Base-by-base conservation (phyloP, 2,113 vertebrate species). In the Procavia capensis region DNA sequence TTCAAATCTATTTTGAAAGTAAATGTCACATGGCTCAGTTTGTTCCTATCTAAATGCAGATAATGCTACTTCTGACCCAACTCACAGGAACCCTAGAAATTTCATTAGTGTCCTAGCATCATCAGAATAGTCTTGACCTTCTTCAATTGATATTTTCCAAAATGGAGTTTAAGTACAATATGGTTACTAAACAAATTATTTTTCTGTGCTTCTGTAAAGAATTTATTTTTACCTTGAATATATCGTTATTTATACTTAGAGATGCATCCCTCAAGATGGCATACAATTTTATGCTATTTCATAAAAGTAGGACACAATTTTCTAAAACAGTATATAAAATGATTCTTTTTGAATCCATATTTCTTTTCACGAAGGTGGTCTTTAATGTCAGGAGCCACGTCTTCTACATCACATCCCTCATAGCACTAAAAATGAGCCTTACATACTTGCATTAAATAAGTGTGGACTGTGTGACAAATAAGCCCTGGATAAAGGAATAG, bases 191-290 rank as follows among this genome's bases (percentile, higher is more conserved):
- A 70, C 54, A 36, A 86, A 66, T 83, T 91, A 43, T 93, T 93
- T 76, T 68, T 9, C 45, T 93, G 1, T 43, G 29, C 68, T 93
- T 94, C 87, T 79, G 66, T 59, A 96, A 80, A 88, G 29, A 72
- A 74, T 92, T 64, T 74, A 19, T n/a, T 89, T 95, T 95, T 95
- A 88, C 41, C 68, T 95, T 76, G 41, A 93, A n/a, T 82, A 45
- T 45, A 72, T 34, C n/a, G 1, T 9, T 25, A 63, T 79, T 70
- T 91, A 47, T 34, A 41, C 9, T 81, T 47, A 43, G 10, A 90
- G 22, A 20, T 94, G 6, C 16, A 84, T 84, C 76, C 93, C 50
- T 90, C 41, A 80, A 57, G 59, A 39, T 36, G 31, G n/a, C 4
- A 8, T 66, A 36, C 14, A 61, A 27, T 80, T 85, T 93, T 72